phyloP scores from a whole-genome alignment of 2,797 vertebrate species.

The Acipenser ruthenus region DNA sequence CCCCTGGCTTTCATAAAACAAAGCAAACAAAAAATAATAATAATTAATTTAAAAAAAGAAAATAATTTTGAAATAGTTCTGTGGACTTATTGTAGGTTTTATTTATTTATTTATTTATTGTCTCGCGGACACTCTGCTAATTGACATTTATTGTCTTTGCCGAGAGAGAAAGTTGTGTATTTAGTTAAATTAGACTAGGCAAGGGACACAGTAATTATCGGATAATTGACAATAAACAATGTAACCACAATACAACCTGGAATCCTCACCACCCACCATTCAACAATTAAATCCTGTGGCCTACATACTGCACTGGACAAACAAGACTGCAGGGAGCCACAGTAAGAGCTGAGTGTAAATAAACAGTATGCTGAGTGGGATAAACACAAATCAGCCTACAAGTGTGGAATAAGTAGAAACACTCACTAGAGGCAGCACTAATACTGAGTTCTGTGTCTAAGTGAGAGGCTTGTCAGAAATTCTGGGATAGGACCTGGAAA shows the following conservation, averaged over 20 bases:
- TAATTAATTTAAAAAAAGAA: too few species aligned
- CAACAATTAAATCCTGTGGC: conserved; percentile 55
- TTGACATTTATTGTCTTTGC: background rate
- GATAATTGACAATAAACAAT: conserved; percentile 66
- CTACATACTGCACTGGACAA: conserved; percentile 57
- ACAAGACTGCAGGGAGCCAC: conserved; percentile 50
- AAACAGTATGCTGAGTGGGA: conserved; percentile 38
- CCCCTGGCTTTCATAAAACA: too few species aligned
- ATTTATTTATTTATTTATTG: background rate
- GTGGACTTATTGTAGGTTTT: too few species aligned
- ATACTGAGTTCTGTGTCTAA: background rate
- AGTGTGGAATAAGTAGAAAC: background rate
- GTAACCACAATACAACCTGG: conserved; percentile 48
- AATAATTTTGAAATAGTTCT: too few species aligned
- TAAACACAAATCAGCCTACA: background rate
- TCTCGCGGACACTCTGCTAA: background rate
- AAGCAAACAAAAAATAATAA: too few species aligned
- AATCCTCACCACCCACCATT: conserved; percentile 50
- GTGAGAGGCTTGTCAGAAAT: background rate
- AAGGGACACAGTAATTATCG: conserved; percentile 53
- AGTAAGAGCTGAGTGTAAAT: conserved; percentile 50
- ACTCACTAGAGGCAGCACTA: background rate
- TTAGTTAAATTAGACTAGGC: conserved; percentile 47
- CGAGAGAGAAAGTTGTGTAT: conserved; percentile 33
- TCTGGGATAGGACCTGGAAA: background rate